A percentile compares a stretch with the other conserved stretches of the same genome.
phyloP scores from a whole-genome alignment of 2,113 vertebrate genomes.

The Zosterops lateralis region DNA sequence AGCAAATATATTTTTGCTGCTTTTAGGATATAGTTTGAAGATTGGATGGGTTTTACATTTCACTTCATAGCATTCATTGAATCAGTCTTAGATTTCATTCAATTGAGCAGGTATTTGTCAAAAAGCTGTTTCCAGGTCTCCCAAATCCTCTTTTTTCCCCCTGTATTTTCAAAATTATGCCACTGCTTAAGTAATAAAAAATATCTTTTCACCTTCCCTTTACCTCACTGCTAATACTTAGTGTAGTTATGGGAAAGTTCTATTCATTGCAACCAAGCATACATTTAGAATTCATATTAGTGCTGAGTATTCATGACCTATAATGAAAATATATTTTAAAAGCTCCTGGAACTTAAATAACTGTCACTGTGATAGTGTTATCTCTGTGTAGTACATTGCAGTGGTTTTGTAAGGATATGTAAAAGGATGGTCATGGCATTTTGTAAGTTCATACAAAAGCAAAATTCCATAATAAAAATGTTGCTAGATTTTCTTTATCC shows the following conservation, averaged over 20 bases:
- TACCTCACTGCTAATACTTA: neutral
- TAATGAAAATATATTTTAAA: neutral
- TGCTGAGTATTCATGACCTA: neutral
- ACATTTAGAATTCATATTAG: neutral
- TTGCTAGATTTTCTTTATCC: neutral
- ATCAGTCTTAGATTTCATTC: neutral
- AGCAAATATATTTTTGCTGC: neutral
- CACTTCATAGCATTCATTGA: neutral
- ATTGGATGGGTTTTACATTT: neutral
- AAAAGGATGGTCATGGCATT: neutral
- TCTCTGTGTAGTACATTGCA: neutral
- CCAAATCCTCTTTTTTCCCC: neutral
- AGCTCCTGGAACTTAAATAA: neutral
- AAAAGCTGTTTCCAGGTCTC: neutral
- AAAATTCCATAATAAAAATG: neutral
- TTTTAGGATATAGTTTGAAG: neutral
- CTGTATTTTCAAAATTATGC: neutral
- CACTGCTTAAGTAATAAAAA: neutral
- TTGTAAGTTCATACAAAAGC: neutral
- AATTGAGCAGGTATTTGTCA: neutral
- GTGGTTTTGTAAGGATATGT: neutral
- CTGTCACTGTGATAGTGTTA: neutral
- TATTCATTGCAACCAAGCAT: neutral
- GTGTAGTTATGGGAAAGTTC: neutral
- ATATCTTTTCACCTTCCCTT: neutral